Evolutionary conservation across 2,888 invertebrate species (phyloP), one percentile per base, ranked within the genome.

Genomic region (Eledona agricola): DNA sequence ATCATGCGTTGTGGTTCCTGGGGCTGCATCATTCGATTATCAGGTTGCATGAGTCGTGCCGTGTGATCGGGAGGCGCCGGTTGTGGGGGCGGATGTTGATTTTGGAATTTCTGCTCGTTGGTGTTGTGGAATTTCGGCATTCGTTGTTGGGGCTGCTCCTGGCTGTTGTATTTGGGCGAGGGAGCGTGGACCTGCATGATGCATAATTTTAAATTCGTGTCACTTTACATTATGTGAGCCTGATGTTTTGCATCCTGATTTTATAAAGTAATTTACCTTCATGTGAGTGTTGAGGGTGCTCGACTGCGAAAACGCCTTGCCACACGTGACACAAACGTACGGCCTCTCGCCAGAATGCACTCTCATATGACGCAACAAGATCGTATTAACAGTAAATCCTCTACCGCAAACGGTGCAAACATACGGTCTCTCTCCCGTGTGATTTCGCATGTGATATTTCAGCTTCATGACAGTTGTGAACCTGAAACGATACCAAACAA

Each of bases 401-500:
- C 77, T 57, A 6, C 75, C 75, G 51, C 77, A 77, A 4, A 77
- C 70, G 4, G 67, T 71, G 51, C 77, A 77, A 3, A 77, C 77
- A 51, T 77, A 77, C 1, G 77, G 77, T 1, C 77, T 66, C 62
- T 77, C 77, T 2, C 77, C 77, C 0, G 77, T 77, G 50, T 77
- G 77, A 58, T 77, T 77, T 4, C 77, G 66, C 77, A 77, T 77
- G 59, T 77, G 77, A 51, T 77, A 77, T 57, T 77, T 77, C 31
- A 77, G 58, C 61, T 77, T 77, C 77, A 77, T 77, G 4, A 77
- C 73, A 4, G 77, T 77, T 10, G 77, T 77, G 57, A 77, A 77
- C 47, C 77, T 77, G 51, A 29, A 69, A 64, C n/a, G n/a, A n/a
- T n/a, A n/a, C n/a, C 12, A n/a, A n/a, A n/a, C n/a, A n/a, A n/a